Conservation (phyloP, 2,113 vertebrate genomes). For the Heliornis fulica region DNA sequence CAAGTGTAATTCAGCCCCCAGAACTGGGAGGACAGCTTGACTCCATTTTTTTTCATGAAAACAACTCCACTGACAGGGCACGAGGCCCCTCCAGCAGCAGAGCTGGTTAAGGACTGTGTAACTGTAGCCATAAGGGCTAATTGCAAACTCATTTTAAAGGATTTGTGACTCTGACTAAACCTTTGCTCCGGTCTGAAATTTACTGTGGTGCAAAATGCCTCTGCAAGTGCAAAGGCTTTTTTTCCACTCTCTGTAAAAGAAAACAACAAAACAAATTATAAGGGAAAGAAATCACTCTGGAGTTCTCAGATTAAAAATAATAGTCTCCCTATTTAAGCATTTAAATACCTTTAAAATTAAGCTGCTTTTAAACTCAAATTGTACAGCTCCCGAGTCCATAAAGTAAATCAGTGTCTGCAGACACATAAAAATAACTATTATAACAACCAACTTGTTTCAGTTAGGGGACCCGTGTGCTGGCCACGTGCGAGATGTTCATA, state of each 20-base stretch:
- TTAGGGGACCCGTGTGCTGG: neutral
- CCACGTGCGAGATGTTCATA: neutral
- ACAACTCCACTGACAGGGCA: neutral
- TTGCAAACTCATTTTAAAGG: neutral
- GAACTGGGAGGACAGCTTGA: neutral
- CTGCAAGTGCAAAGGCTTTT: neutral
- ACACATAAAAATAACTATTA: neutral
- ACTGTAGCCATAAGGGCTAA: neutral
- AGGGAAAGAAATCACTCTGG: constrained; percentile 19
- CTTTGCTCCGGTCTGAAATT: constrained; percentile 1
- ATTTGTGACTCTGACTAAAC: neutral
- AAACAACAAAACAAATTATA: constrained; percentile 15
- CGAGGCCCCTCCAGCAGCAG: neutral
- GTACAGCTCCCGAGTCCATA: neutral
- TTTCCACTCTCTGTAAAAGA: neutral
- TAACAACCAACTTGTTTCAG: neutral
- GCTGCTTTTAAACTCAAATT: constrained; percentile 30
- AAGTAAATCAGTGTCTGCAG: neutral
- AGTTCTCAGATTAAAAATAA: constrained; percentile 31
- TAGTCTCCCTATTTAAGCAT: neutral
- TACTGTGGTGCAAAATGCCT: neutral
- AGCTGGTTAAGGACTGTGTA: neutral
- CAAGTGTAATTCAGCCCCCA: neutral
- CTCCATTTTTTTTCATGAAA: neutral
- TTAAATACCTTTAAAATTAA: constrained; percentile 33